Conservation (phyloP, 2,888 invertebrate genomes). For the Ophion costatus region DNA sequence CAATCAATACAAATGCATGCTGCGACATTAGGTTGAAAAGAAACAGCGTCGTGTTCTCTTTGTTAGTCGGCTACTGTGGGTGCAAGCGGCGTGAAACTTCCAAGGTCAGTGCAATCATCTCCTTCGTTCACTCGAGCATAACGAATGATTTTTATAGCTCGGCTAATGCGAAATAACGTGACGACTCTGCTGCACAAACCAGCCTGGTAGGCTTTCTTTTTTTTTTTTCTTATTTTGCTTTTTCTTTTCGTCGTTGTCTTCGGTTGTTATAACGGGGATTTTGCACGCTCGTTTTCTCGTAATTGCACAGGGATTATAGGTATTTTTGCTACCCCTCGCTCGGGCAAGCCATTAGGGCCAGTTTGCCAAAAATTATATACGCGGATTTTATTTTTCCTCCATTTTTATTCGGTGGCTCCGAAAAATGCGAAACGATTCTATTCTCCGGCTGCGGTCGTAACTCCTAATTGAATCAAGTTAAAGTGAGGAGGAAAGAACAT, state of each 20-base stretch:
- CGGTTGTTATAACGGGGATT: slow-evolving; percentile 47
- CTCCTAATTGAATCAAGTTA: background rate
- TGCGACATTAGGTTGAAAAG: slow-evolving; percentile 10
- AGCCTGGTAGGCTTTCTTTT: background rate
- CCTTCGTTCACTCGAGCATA: slow-evolving; percentile 72
- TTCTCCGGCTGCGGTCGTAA: background rate
- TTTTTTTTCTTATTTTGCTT: background rate
- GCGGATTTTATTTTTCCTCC: background rate
- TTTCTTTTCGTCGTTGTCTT: slow-evolving; percentile 32
- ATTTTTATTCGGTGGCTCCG: background rate
- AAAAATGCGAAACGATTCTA: slow-evolving; percentile 1
- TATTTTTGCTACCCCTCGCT: slow-evolving; percentile 25
- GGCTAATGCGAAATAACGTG: slow-evolving; percentile 60
- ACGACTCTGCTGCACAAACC: slow-evolving; percentile 29
- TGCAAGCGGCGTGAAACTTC: slow-evolving; percentile 70
- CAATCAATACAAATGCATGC: background rate
- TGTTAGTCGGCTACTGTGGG: slow-evolving; percentile 68
- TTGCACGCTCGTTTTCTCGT: slow-evolving; percentile 51
- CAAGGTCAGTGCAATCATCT: slow-evolving; percentile 79
- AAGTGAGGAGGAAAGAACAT: background rate
- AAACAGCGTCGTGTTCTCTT: slow-evolving; percentile 63
- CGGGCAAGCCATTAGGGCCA: slow-evolving; percentile 37
- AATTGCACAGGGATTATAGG: slow-evolving; percentile 44
- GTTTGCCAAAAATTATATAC: slow-evolving; percentile 31
- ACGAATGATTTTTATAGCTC: slow-evolving; percentile 70